Base-by-base conservation (phyloP, 2,113 vertebrate genomes). In the Chaetorhynchus papuensis region DNA sequence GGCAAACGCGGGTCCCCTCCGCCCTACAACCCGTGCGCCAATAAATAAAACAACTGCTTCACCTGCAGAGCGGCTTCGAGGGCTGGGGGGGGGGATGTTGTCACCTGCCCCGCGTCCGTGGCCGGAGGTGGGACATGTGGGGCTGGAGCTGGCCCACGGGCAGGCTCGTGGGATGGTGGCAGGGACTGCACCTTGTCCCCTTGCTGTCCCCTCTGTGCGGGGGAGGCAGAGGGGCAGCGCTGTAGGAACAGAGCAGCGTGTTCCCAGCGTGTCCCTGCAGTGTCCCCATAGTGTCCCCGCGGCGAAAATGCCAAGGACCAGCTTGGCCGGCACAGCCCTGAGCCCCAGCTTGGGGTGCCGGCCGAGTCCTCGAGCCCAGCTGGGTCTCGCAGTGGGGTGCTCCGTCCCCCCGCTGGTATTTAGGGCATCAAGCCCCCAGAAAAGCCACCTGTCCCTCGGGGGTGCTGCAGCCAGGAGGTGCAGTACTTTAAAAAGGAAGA, bases 31-130 rank as follows among this genome's bases (percentile, higher is more conserved):
- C 24, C 49, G 24, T 49, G 49, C 49, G 23, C 13, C 49, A 14
- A 45, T 11, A 16, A 44, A 10, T 6, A 24, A 41, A 71, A 13
- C 28, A 8, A 2, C 45, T 2, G 3, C 12, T 21, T 24, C 71
- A 1, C 42, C 52, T 6, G 6, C 31, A 10, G 16, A 35, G 37
- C 0, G 6, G 27, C 59, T 20, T 8, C 4, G 2, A 33, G 83
- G 1, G 13, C 18, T 19, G 2, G 1, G 15, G 20, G 9, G 53
- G 11, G 6, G 39, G 39, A 11, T n/a, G 1, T 0, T 49, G 52
- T 71, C 35, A 17, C 82, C 44, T 8, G 7, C 33, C 70, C 15
- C 31, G 0, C 1, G 2, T 53, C 54, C 0, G 3, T 13, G 33
- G 30, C 59, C 8, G 57, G 15, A 7, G 31, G 27, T 15, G 94